Conservation (phyloP, 2,888 invertebrate species). For the Rhogogaster chlorosoma region DNA sequence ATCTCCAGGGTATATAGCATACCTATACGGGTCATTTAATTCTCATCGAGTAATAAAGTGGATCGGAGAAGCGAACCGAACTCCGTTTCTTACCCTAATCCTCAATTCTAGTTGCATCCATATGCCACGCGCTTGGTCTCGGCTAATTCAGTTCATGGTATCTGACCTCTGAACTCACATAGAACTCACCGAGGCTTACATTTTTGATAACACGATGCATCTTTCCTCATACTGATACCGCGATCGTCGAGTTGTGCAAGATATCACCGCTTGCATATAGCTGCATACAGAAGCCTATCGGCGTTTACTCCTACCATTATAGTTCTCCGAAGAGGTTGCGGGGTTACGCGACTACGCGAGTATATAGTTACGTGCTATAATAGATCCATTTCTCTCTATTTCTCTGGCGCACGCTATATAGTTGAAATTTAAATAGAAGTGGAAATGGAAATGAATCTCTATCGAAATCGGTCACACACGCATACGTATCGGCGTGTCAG, state of each 20-base stretch:
- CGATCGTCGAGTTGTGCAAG: constrained; percentile 10
- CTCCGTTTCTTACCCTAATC: background rate
- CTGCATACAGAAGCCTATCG: background rate
- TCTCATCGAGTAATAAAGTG: no score
- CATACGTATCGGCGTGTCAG: background rate
- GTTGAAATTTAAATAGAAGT: background rate
- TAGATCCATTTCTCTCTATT: background rate
- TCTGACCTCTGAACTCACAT: constrained; percentile 31
- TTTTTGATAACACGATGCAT: constrained; percentile 23
- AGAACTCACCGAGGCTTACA: background rate
- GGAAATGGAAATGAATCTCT: background rate
- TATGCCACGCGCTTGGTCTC: background rate
- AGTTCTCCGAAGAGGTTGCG: background rate
- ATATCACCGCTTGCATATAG: background rate
- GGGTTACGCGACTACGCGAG: background rate
- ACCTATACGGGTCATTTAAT: no score
- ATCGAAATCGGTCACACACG: constrained; percentile 14
- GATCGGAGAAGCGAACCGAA: background rate
- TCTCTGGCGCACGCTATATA: background rate
- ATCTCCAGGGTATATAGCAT: background rate
- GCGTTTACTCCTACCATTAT: background rate
- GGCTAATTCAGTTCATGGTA: background rate
- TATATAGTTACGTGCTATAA: background rate
- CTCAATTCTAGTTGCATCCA: background rate
- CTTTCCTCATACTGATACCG: background rate